Base-by-base conservation (phyloP, 2,888 invertebrate genomes). In the Apocheima hispidaria region DNA sequence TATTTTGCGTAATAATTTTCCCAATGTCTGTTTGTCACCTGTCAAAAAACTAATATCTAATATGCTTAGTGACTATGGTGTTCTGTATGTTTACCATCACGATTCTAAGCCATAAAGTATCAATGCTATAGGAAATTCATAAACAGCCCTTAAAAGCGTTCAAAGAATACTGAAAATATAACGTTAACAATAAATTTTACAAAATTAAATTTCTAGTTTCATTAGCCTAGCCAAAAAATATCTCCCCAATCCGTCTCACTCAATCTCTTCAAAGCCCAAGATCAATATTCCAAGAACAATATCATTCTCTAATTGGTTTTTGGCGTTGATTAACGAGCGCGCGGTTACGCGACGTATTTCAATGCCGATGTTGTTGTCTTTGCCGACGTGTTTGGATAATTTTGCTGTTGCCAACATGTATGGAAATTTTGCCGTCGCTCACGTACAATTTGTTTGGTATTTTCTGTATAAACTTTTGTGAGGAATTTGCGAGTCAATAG, bases 231-330 rank as follows among this genome's bases (percentile, higher is more conserved):
- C 49, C 33, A 49, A 60, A 60, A 60, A 50, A 51, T 38, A 14
- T 36, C 23, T 21, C 28, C 18, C 18, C 50, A 49, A 62, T 62
- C 43, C 51, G 28, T 62, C 61, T 57, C 41, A 56, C 48, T 57
- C 56, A 62, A 62, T 62, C 61, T 62, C 52, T 10, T 30, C 20
- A 43, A 36, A 51, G 33, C 61, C 41, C 48, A 6, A 35, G 59
- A 56, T 64, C 63, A 43, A 64, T 64, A 64, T 57, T 60, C 55
- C 54, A 51, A 60, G 62, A 69, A 71, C 71, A 71, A 69, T 69
- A 71, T 68, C 68, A 68, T 67, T 66, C 63, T 63, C 66, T 71
- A 71, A 71, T 71, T 71, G 71, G 64, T 71, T 71, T 71, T 63
- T 54, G 71, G 66, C 71, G 61, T 67, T 71, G 71, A 71, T 69